These are phyloP conservation scores for Rhegmatorhina hoffmannsi DNA, from an alignment of 2,113 vertebrate genomes.

Conservation along the genomic window DNA sequence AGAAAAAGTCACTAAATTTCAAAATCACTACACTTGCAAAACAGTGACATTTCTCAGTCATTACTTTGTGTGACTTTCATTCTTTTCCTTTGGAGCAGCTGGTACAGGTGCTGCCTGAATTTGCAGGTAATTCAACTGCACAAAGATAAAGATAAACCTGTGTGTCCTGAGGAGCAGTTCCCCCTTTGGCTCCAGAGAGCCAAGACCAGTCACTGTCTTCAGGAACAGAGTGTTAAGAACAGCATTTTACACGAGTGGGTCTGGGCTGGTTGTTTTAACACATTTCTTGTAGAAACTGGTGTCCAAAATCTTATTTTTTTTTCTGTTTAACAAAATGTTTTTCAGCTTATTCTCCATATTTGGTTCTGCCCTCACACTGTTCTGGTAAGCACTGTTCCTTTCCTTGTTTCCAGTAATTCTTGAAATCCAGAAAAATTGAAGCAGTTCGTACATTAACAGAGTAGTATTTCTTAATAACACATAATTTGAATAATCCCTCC, in stretches of 20 bases:
- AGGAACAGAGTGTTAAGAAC: background rate
- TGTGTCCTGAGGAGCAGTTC: background rate
- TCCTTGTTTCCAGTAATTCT: background rate
- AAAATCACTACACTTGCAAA: background rate
- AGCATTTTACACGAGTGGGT: background rate
- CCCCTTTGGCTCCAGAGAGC: background rate
- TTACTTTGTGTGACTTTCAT: background rate
- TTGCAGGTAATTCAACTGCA: background rate
- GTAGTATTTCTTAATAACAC: background rate
- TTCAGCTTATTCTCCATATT: background rate
- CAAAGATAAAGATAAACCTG: background rate
- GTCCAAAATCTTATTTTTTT: background rate
- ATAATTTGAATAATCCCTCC: background rate
- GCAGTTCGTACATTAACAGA: background rate
- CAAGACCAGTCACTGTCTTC: background rate
- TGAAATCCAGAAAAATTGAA: background rate
- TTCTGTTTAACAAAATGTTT: background rate
- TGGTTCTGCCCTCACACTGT: background rate
- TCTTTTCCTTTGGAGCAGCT: background rate
- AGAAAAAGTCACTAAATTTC: background rate
- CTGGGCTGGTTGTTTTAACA: background rate
- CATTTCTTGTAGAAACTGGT: background rate
- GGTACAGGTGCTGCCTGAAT: rapidly evolving
- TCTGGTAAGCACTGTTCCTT: background rate
- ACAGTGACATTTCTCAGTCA: background rate